Base-by-base conservation (phyloP, 2,888 invertebrate genomes). In the Ecliptopera silaceata region DNA sequence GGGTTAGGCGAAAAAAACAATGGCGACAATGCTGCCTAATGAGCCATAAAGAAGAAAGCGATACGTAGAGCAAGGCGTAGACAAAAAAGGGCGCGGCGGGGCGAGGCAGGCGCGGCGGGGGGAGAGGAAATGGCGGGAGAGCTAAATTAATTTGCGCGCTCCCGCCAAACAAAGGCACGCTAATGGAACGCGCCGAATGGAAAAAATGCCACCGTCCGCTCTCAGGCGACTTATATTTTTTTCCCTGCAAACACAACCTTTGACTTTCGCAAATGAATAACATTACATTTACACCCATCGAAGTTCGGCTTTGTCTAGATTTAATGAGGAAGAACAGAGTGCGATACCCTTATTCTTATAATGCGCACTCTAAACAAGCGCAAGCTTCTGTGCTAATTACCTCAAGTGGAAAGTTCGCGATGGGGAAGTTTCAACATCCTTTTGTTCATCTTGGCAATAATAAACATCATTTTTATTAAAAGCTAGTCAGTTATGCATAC, bases 71-170 rank as follows among this genome's bases (percentile, higher is more conserved):
- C 86, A 84, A 87, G 85, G 85, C 89, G 86, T 91, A 91, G 91
- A 89, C 91, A 89, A 90, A 86, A 84, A 86, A 88, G 84, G 88
- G 88, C 86, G 82, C 81, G 83, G 82, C 75, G 77, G 84, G 86
- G 82, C 59, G 79, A 65, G 75, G 67, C 61, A 73, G 34, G 76
- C 63, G 80, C 75, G 83, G 80, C n/a, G 83, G 75, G 73, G 81
- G 74, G 80, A 77, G 82, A 82, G 90, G 88, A 88, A 89, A 90
- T 89, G 88, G 89, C 89, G 89, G 90, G 88, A 88, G 88, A 88
- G 91, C 90, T 90, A 91, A 90, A 91, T 91, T 90, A 91, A 91
- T 91, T 90, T 91, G 91, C 90, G 90, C 91, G 88, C 91, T 88
- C 85, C 90, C 89, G 88, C 91, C 91, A 91, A 91, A 91, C 91